Evolutionary conservation across 1,140 invertebrate genomes (phyloP).

Genomic region (Procambarus clarkii): DNA sequence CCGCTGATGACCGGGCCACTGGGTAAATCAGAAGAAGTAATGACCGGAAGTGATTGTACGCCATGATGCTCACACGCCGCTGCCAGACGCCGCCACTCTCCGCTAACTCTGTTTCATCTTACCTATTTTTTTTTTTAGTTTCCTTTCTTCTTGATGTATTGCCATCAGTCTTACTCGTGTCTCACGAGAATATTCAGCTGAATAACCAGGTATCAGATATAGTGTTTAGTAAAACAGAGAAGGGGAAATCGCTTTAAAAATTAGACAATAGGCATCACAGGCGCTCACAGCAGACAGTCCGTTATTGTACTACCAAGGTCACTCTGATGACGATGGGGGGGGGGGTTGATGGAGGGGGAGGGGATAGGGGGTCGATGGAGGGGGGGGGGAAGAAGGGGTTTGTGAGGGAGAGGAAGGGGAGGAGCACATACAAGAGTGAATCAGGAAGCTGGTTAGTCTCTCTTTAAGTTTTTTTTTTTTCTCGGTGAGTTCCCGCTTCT

Average conservation of each 20-base stretch:
- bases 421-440: not conserved
- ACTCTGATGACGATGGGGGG: not conserved
- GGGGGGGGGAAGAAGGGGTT: not conserved
- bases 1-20: not conserved
- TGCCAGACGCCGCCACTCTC: not conserved
- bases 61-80: not conserved
- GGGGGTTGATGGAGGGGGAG: not conserved
- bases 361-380: not conserved
- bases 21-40: conserved; percentile 22
- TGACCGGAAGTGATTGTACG: conserved; percentile 40
- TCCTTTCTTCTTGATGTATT: not conserved
- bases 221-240: not conserved
- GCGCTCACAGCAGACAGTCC: not conserved
- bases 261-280: too few species aligned
- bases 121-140: not conserved
- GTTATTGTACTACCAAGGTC: conserved; percentile 9
- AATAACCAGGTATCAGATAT: not conserved
- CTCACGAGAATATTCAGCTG: not conserved
- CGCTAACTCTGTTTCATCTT: not conserved
- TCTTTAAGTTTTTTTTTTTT: not conserved
- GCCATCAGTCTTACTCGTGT: too few species aligned
- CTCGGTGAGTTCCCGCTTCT: not conserved
- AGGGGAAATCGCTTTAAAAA: too few species aligned
- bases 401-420: not conserved
- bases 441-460: not conserved